A percentile compares a stretch with the other conserved stretches of the same genome.
phyloP scores from a whole-genome alignment of 2,888 invertebrate species.

The Nasonovia ribisnigri region DNA sequence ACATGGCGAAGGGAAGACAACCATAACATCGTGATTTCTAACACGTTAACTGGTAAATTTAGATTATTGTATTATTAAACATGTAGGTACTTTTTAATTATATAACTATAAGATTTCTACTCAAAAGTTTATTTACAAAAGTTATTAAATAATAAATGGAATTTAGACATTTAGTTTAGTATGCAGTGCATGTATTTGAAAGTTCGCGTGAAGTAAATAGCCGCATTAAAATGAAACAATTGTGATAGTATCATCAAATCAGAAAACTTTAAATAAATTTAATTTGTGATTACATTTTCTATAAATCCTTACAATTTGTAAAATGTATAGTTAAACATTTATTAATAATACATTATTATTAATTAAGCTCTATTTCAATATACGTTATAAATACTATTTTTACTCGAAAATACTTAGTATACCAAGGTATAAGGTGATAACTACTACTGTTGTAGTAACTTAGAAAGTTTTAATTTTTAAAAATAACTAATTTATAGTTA shows the following conservation, averaged over 20 bases:
- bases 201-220: not conserved
- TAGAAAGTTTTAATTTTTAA: not conserved
- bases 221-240: not conserved
- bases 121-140: not conserved
- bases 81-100: not conserved
- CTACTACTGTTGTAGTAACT: not conserved
- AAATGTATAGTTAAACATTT: not conserved
- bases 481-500: too few species aligned
- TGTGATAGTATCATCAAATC: not conserved
- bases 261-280: not conserved
- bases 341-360: not conserved
- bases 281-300: not conserved
- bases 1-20: constrained; percentile 89
- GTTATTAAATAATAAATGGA: not conserved
- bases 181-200: not conserved
- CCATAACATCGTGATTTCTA: constrained; percentile 73
- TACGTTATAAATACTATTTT: too few species aligned
- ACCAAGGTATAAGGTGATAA: not conserved
- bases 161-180: not conserved
- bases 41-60: constrained; percentile 66
- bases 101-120: not conserved
- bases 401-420: not conserved
- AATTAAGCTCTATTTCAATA: not conserved
- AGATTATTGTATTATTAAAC: not conserved
- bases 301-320: not conserved